A percentile compares a stretch with the other conserved stretches of the same genome.
Evolutionary conservation across 1,140 invertebrate genomes (phyloP).

Genomic region (Aplysia californica): DNA sequence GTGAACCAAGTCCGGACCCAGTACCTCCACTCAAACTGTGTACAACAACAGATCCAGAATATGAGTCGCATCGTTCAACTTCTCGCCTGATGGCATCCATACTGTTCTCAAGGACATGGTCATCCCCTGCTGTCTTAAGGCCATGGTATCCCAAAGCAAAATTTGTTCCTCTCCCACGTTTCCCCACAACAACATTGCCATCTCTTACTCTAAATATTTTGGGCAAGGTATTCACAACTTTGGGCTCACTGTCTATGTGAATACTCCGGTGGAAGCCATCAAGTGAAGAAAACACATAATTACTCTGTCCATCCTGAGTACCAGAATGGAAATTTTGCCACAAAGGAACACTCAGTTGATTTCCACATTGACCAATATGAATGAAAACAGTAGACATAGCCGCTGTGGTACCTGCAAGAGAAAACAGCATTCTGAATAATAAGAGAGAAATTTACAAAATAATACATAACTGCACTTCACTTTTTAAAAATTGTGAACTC

Average conservation of each 20-base stretch:
- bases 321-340: constrained; percentile 17
- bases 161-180: constrained; percentile 62
- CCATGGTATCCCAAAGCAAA: constrained; percentile 64
- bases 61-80: constrained; percentile 58
- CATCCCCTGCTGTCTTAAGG: constrained; percentile 44
- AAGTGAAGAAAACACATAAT: constrained; percentile 32
- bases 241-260: constrained; percentile 57
- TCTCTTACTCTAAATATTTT: constrained; percentile 45
- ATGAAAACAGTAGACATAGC: constrained; percentile 23
- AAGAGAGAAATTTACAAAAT: too few species aligned
- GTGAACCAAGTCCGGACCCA: constrained; percentile 63
- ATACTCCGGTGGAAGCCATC: constrained; percentile 48
- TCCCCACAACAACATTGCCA: constrained; percentile 54
- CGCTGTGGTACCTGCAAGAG: too few species aligned
- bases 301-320: neutral
- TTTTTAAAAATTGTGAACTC: too few species aligned
- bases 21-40: constrained; percentile 65
- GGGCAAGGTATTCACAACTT: constrained; percentile 45
- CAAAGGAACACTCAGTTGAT: constrained; percentile 25
- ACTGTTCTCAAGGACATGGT: constrained; percentile 51
- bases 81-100: constrained; percentile 55
- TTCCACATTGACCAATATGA: constrained; percentile 30
- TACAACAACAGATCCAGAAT: constrained; percentile 51
- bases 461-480: too few species aligned
- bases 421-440: too few species aligned